Evolutionary conservation across 2,797 vertebrate species (phyloP).

Genomic region (Sebastes aleutianus): DNA sequence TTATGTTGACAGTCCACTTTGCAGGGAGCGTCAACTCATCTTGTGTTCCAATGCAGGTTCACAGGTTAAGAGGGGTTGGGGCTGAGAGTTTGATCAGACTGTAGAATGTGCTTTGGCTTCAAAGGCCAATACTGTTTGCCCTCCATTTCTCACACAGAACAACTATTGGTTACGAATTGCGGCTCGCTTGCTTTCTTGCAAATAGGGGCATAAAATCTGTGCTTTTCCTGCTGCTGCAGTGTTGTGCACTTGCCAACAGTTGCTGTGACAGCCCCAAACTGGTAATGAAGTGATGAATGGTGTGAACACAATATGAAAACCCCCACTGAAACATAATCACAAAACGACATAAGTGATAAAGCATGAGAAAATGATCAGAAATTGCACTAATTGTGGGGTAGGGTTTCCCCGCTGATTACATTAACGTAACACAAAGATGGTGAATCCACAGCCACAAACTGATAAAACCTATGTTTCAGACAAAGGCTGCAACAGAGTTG

Average conservation of each 20-base stretch:
- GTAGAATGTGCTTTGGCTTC: conserved; percentile 51
- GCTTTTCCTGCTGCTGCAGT: conserved; percentile 7
- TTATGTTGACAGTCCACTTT: conserved; percentile 76
- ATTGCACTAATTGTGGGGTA: conserved; percentile 37
- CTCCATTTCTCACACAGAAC: conserved; percentile 45
- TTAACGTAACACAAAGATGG: conserved; percentile 7
- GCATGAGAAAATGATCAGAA: conserved; percentile 31
- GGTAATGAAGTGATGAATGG: conserved; percentile 56
- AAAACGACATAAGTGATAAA: conserved; percentile 4
- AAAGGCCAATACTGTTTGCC: conserved; percentile 56
- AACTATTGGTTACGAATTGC: conserved; percentile 29
- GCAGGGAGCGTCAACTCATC: conserved; percentile 62
- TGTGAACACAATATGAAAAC: conserved; percentile 39
- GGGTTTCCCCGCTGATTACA: conserved; percentile 34
- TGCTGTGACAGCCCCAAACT: conserved; percentile 34
- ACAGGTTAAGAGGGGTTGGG: conserved; percentile 50
- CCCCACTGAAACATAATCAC: conserved; percentile 41
- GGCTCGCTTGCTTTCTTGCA: conserved; percentile 36
- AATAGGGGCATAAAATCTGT: conserved; percentile 41
- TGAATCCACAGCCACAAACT: not conserved
- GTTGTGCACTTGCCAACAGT: conserved; percentile 24
- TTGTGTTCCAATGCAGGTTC: conserved; percentile 58
- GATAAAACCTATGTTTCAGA: not conserved
- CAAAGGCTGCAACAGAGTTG: conserved; percentile 1
- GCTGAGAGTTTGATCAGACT: conserved; percentile 59